Conservation (phyloP, 1,140 invertebrate genomes). For the Lepidostoma basale region DNA sequence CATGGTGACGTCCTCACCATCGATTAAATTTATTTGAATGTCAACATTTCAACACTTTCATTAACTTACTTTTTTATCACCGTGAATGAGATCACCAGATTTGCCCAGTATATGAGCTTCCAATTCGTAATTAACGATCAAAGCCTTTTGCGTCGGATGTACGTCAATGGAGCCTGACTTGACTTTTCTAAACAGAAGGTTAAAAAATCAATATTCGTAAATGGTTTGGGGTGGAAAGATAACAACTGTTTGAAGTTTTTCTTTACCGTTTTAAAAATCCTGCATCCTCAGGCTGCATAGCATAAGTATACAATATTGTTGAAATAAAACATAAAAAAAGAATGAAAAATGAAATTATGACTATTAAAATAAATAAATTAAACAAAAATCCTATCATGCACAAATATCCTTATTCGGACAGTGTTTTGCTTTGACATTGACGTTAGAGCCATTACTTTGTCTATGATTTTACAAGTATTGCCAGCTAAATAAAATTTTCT, state of each 20-base stretch:
- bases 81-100: constrained; percentile 82
- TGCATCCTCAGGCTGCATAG: constrained; percentile 66
- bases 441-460: too few relatives aligned
- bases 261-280: constrained; percentile 67
- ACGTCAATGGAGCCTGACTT: constrained; percentile 86
- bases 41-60: constrained; percentile 12
- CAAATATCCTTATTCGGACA: constrained; percentile 5
- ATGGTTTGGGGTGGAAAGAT: not conserved
- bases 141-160: constrained; percentile 87
- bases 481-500: too few relatives aligned
- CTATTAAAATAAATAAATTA: constrained; percentile 46
- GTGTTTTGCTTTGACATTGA: constrained; percentile 3
- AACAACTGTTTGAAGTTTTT: not conserved
- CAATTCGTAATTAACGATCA: constrained; percentile 90
- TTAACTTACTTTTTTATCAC: constrained; percentile 76
- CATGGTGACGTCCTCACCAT: too few relatives aligned
- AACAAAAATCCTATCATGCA: constrained; percentile 47
- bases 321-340: constrained; percentile 45
- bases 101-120: constrained; percentile 86
- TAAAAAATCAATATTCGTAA: constrained; percentile 34
- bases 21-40: too few relatives aligned
- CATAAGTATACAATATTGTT: constrained; percentile 42
- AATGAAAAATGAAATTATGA: constrained; percentile 44
- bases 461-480: too few relatives aligned
- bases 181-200: constrained; percentile 68